Evolutionary conservation across 2,888 invertebrate genomes (phyloP), one percentile per base, ranked within the genome.

Genomic region (Tiliacea aurago): DNA sequence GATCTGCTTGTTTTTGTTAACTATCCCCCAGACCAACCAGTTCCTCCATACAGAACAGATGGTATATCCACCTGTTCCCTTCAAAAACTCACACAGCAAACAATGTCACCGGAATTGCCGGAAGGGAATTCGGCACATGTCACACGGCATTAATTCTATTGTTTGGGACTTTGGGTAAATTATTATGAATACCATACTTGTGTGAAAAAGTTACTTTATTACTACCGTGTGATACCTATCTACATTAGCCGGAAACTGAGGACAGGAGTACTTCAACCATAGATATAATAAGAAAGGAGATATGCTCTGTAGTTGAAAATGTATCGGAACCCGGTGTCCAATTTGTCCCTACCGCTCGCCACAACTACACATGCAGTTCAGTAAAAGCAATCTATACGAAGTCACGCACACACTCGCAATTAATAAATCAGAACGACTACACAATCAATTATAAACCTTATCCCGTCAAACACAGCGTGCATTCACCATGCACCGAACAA

Each of bases 21-120:
- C 10, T 11, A 18, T 56, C 28, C 6, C 20, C 53, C 11, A 23
- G 23, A 43, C 33, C 45, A 18, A 15, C 9, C 13, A 28, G 18
- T 56, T 4, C 33, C n/a, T 55, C 23, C 37, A 4, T 6, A 28
- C 18, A 45, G 23, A 1, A 37, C 53, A 77, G 51, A 53, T 70
- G 78, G n/a, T 1, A 4, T 13, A 4, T 0, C 47, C 45, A 61
- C 53, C 53, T 49, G 70, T 51, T 78, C 37, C 33, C 59, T 45
- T 10, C 43, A 13, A 41, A 63, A 56, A 51, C 33, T 71, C 76
- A 62, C 80, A 77, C 43, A n/a, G 13, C 33, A 13, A 43, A 70
- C 73, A 79, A 79, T 71, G 55, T n/a, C 18, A 66, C 59, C 77
- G 80, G 80, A 79, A 73, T n/a, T 13, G 62, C 59, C 77, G 80